Base-by-base conservation (phyloP, 2,113 vertebrate species). In the Callionymus lyra region DNA sequence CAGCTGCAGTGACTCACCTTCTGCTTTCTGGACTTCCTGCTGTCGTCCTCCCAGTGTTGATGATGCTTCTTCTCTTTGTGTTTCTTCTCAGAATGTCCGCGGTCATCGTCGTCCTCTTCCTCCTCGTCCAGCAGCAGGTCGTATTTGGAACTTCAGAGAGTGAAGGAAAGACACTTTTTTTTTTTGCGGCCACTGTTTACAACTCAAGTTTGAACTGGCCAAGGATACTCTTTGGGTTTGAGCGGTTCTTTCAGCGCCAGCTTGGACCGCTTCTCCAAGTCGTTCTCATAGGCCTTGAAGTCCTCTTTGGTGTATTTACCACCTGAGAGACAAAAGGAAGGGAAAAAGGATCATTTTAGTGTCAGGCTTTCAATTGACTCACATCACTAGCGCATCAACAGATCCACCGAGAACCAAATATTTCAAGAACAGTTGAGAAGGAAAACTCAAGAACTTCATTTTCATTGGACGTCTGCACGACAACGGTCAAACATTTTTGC, bases 201-300 rank as follows among this genome's bases (percentile, higher is more conserved):
- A 38, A 6, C 8, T 9, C 36, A 6, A 38, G 13, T 17, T 8
- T 27, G 21, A 27, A 8, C 21, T 27, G 4, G 21, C 42, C 14
- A 86, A 93, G 89, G 92, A 97, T 99, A 99, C 94, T 96, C 91
- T 54, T 89, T 91, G 35, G 86, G 87, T 56, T 91, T 97, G 12
- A 75, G 66, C 72, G 91, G 91, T 38, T 98, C 90, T 67, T 96
- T 99, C 41, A 99, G 76, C 53, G 88, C 73, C 79, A 97, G 65
- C 70, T 93, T 97, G 18, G 88, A 86, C 50, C 79, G 59, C 71
- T 61, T 92, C 38, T 87, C 83, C 53, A 63, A 48, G 13, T 93
- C 88, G 33, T 90, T 94, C 75, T 98, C 94, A 2, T 93, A 98
- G 6, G 92, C 93, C 63, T 90, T 95, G 75, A 99, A 98, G 78